Evolutionary conservation across 2,888 invertebrate species (phyloP).

Genomic region (Pyralis farinalis): DNA sequence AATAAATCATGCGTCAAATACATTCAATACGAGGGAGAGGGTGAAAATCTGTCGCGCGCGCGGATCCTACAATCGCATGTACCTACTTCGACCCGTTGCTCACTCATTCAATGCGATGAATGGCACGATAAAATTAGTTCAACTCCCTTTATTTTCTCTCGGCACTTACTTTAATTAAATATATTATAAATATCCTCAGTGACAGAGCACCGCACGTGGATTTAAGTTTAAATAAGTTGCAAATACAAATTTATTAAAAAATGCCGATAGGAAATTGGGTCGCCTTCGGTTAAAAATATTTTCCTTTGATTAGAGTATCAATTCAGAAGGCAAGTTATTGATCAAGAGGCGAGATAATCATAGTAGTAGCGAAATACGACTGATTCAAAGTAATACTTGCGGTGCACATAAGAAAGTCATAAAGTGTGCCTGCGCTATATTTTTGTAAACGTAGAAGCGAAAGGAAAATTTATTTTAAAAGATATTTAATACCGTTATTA

Average conservation of each 20-base stretch:
- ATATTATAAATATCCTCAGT: too few relatives aligned
- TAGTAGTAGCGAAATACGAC: slow-evolving; percentile 8
- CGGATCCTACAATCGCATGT: slow-evolving; percentile 1
- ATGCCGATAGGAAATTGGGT: too few relatives aligned
- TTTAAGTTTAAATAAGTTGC: too few relatives aligned
- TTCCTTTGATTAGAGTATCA: not conserved
- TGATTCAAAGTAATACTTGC: not conserved
- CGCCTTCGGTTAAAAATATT: too few relatives aligned
- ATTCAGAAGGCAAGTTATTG: not conserved
- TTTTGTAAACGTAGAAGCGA: too few relatives aligned
- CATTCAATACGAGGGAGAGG: slow-evolving; percentile 48
- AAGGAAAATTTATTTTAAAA: too few relatives aligned
- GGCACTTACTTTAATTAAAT: slow-evolving; percentile 22
- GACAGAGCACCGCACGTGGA: too few relatives aligned
- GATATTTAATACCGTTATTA: too few relatives aligned
- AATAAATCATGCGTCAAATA: slow-evolving; percentile 65
- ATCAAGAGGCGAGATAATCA: not conserved
- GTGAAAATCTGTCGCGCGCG: slow-evolving; percentile 50
- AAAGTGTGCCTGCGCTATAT: not conserved
- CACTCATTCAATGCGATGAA: slow-evolving; percentile 34
- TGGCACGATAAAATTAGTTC: slow-evolving; percentile 6
- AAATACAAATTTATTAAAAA: not conserved
- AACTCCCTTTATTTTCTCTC: slow-evolving; percentile 2
- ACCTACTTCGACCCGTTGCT: slow-evolving; percentile 34
- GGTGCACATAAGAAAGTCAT: not conserved